A percentile compares a stretch with the other conserved stretches of the same genome.
phyloP scores from a whole-genome alignment of 1,140 invertebrate species.

The Gryllus bimaculatus region DNA sequence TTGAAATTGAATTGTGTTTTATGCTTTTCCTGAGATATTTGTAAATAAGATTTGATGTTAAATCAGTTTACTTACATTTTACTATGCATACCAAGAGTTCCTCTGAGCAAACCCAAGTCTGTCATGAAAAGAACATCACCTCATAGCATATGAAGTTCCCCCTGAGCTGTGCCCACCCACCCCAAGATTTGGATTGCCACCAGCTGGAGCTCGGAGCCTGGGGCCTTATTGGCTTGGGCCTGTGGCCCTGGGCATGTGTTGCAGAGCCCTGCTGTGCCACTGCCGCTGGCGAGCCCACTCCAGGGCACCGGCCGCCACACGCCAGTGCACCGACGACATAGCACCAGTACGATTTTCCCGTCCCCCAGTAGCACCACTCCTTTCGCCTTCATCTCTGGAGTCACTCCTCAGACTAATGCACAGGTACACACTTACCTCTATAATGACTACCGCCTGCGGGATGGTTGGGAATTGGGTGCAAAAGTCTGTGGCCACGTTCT shows the following conservation, averaged over 20 bases:
- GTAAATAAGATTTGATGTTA: too few species aligned
- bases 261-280: constrained; percentile 43
- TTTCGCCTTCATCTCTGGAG: background rate
- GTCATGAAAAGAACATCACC: too few species aligned
- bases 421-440: background rate
- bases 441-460: background rate
- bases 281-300: background rate
- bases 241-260: constrained; percentile 31
- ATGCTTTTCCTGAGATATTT: too few species aligned
- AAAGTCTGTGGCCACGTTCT: background rate
- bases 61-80: too few species aligned
- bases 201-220: too few species aligned
- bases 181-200: too few species aligned
- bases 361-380: constrained; percentile 33
- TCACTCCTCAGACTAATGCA: background rate
- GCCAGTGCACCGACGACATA: constrained; percentile 62
- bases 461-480: background rate
- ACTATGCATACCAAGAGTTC: too few species aligned
- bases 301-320: constrained; percentile 10
- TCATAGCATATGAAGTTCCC: too few species aligned
- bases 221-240: too few species aligned
- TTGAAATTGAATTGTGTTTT: too few species aligned
- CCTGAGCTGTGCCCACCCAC: too few species aligned
- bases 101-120: too few species aligned
- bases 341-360: constrained; percentile 46